phyloP scores from a whole-genome alignment of 2,888 invertebrate species.

The Noctua janthe region DNA sequence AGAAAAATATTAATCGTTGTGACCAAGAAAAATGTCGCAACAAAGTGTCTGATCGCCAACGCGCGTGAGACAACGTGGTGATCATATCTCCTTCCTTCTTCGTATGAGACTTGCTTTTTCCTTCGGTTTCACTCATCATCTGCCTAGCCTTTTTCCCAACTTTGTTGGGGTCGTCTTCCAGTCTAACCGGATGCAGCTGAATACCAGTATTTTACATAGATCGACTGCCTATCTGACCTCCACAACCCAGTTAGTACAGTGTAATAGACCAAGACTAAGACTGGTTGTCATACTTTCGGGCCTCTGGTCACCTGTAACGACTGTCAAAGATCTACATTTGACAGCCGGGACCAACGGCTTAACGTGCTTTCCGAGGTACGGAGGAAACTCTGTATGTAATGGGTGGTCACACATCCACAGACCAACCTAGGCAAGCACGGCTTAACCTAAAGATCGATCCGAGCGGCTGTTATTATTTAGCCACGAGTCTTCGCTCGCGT shows the following conservation, averaged over 20 bases:
- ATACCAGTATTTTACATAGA: too few relatives aligned
- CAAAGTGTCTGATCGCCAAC: constrained; percentile 15
- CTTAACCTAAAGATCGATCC: neutral
- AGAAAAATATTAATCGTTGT: constrained; percentile 5
- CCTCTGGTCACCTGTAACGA: too few relatives aligned
- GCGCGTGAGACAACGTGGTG: neutral
- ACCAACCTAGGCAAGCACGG: neutral
- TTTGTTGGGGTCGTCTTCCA: neutral
- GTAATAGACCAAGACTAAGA: too few relatives aligned
- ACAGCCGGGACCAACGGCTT: too few relatives aligned
- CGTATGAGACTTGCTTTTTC: neutral
- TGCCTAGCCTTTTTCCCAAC: too few relatives aligned
- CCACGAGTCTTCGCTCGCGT: neutral
- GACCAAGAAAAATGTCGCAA: constrained; percentile 7
- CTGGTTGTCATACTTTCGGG: too few relatives aligned
- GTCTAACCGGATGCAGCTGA: too few relatives aligned
- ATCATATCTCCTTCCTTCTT: neutral
- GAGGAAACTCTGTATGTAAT: neutral
- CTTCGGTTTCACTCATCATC: neutral
- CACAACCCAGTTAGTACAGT: too few relatives aligned
- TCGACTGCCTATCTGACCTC: too few relatives aligned
- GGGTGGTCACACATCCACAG: neutral
- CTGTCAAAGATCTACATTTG: too few relatives aligned
- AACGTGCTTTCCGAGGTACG: too few relatives aligned
- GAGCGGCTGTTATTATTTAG: neutral